A percentile compares a stretch with the other conserved stretches of the same genome.
These are phyloP conservation scores for Meandrusa payeni DNA, from an alignment of 2,888 invertebrate genomes.

Conservation along the genomic window DNA sequence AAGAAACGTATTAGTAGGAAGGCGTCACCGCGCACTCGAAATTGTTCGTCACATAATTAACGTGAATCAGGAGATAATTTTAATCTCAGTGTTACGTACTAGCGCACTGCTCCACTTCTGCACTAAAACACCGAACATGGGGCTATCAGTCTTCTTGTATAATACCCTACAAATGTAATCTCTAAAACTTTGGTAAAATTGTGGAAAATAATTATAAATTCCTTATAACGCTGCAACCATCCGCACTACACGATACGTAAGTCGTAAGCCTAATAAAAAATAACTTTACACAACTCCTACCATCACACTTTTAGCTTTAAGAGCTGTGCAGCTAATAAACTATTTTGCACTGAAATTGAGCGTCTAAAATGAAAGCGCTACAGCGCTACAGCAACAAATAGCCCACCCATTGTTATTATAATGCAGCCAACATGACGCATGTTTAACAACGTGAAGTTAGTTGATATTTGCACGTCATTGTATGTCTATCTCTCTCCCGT, in stretches of 20 bases:
- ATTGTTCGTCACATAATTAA: slow-evolving; percentile 77
- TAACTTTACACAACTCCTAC: slow-evolving; percentile 70
- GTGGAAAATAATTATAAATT: slow-evolving; percentile 10
- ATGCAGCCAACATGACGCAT: slow-evolving; percentile 76
- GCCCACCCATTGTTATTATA: slow-evolving; percentile 76
- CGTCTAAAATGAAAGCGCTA: slow-evolving; percentile 42
- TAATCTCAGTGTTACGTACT: slow-evolving; percentile 50
- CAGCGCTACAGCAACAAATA: slow-evolving; percentile 36
- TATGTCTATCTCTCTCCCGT: slow-evolving; percentile 38
- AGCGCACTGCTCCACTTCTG: slow-evolving; percentile 35
- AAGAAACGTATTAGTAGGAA: slow-evolving; percentile 7
- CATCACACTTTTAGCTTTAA: slow-evolving; percentile 36
- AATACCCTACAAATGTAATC: slow-evolving; percentile 2
- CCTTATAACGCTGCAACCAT: slow-evolving; percentile 45
- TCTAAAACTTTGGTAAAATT: slow-evolving; percentile 22
- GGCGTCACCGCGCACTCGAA: slow-evolving; percentile 71
- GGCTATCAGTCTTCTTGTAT: not conserved
- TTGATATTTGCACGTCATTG: slow-evolving; percentile 33
- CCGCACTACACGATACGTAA: slow-evolving; percentile 61
- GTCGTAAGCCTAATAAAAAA: slow-evolving; percentile 64
- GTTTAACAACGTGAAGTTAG: slow-evolving; percentile 59
- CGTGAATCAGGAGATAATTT: slow-evolving; percentile 65
- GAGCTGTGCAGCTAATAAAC: slow-evolving; percentile 30
- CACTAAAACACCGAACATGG: slow-evolving; percentile 30
- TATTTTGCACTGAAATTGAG: not conserved